These are phyloP conservation scores for Ceyx margarethae DNA, from an alignment of 2,113 vertebrate genomes.

Conservation along the genomic window DNA sequence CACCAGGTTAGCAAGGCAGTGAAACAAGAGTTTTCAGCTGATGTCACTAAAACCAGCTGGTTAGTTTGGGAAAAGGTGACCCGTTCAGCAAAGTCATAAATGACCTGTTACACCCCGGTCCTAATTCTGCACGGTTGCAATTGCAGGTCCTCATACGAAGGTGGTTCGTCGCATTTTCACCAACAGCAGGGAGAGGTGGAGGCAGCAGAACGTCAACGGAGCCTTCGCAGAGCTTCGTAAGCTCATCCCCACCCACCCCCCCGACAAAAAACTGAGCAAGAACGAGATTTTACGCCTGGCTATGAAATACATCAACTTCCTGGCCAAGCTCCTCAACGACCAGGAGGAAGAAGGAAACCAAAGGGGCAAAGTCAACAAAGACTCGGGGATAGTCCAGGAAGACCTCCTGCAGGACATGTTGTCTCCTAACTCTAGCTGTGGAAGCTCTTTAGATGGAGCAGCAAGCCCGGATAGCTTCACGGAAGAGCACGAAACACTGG, in stretches of 20 bases:
- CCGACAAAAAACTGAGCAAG: conserved; percentile 95
- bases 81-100: background rate
- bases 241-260: conserved; percentile 92
- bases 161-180: conserved; percentile 94
- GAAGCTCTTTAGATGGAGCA: conserved; percentile 89
- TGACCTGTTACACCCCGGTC: background rate
- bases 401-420: conserved; percentile 89
- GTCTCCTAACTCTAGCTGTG: conserved; percentile 92
- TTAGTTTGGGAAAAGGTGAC: background rate
- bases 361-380: conserved; percentile 80
- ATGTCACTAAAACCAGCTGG: background rate
- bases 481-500: conserved; percentile 83
- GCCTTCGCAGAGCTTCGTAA: conserved; percentile 93
- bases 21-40: too few species aligned
- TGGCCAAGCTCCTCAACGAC: conserved; percentile 93
- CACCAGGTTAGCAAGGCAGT: background rate
- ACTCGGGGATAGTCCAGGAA: conserved; percentile 83
- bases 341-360: conserved; percentile 91
- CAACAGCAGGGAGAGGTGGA: conserved; percentile 93
- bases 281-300: conserved; percentile 94
- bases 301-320: conserved; percentile 98
- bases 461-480: conserved; percentile 92
- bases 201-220: conserved; percentile 94
- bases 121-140: background rate
- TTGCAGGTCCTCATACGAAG: conserved; percentile 88